These are phyloP conservation scores for Yoshiicerus persimilis DNA, from an alignment of 1,140 invertebrate species.

Conservation along the genomic window DNA sequence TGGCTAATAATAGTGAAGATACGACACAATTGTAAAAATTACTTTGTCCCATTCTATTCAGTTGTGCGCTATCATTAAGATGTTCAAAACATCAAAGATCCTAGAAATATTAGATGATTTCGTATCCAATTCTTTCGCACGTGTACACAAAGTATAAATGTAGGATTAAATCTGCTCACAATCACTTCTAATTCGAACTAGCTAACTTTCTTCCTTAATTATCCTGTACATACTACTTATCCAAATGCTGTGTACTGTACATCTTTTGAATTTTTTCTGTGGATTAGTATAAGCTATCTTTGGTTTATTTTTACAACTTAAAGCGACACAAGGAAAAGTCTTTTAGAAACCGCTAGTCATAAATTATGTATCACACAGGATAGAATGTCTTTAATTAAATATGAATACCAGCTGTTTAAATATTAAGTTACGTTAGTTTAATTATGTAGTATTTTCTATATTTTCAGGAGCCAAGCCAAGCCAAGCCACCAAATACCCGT, in stretches of 20 bases:
- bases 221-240: too few relatives aligned
- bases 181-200: neutral
- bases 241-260: neutral
- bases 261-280: neutral
- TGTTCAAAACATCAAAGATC: too few relatives aligned
- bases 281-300: neutral
- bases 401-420: too few relatives aligned
- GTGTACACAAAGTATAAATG: too few relatives aligned
- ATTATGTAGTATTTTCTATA: too few relatives aligned
- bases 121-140: too few relatives aligned
- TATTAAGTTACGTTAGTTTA: too few relatives aligned
- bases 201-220: neutral
- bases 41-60: neutral
- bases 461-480: too few relatives aligned
- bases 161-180: too few relatives aligned
- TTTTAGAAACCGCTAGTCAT: neutral
- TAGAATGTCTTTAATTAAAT: neutral
- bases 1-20: neutral
- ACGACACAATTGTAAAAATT: neutral
- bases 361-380: neutral
- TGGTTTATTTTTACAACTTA: neutral
- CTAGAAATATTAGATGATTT: too few relatives aligned
- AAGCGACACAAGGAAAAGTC: neutral
- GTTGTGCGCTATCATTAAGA: too few relatives aligned
- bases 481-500: too few relatives aligned